A percentile compares a stretch with the other conserved stretches of the same genome.
These are phyloP conservation scores for Cichladusa arquata DNA, from an alignment of 2,113 vertebrate genomes.

Conservation along the genomic window DNA sequence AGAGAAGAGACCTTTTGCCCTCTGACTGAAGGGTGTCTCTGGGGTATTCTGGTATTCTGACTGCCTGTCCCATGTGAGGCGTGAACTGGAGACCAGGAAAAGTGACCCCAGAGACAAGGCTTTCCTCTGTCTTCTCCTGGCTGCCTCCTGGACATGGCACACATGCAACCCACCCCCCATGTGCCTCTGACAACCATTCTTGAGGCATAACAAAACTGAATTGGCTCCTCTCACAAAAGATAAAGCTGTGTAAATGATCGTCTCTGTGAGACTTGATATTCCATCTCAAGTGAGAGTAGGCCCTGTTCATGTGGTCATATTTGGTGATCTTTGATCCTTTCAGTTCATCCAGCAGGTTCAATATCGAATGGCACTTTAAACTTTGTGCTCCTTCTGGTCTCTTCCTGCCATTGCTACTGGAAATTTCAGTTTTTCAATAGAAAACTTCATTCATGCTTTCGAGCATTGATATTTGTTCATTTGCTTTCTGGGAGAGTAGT, in stretches of 20 bases:
- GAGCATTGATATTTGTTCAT: background rate
- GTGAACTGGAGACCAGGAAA: background rate
- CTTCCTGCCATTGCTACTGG: background rate
- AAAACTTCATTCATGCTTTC: background rate
- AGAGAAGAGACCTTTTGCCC: background rate
- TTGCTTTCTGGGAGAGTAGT: background rate
- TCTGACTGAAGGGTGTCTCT: background rate
- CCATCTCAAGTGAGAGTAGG: background rate
- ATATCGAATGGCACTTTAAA: background rate
- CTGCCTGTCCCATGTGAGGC: too few species aligned
- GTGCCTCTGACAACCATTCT: background rate
- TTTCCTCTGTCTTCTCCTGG: background rate
- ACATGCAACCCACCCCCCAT: accelerated
- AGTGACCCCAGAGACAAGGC: background rate
- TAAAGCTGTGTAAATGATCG: background rate
- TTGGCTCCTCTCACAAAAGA: background rate
- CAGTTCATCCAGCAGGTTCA: background rate
- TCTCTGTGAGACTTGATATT: background rate
- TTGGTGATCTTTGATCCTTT: background rate
- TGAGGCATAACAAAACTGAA: background rate
- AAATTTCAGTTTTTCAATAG: background rate
- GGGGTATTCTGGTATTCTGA: background rate
- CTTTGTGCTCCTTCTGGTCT: background rate
- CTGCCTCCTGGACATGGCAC: background rate
- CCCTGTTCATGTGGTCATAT: background rate